Percentiles rank a stretch among this genome's conserved stretches.
phyloP scores from a whole-genome alignment of 1,140 invertebrate genomes.

The Drosophila arawakana region DNA sequence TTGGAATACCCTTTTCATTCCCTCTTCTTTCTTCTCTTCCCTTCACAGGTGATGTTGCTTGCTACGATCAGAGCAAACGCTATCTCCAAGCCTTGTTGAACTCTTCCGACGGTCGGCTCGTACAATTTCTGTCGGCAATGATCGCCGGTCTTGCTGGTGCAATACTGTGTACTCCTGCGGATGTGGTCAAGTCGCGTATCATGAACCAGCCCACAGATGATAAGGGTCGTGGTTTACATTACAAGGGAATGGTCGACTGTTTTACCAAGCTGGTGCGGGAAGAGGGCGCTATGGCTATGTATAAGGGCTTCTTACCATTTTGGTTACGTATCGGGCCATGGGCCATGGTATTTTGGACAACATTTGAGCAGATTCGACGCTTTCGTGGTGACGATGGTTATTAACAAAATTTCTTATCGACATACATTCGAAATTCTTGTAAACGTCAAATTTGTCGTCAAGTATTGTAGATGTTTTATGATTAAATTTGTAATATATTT shows the following conservation, averaged over 20 bases:
- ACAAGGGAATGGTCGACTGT: constrained; percentile 43
- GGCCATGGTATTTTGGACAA: constrained; percentile 45
- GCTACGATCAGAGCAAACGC: constrained; percentile 51
- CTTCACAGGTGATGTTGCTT: constrained; percentile 33
- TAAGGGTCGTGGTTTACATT: constrained; percentile 31
- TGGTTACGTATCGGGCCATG: constrained; percentile 50
- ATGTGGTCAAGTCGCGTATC: constrained; percentile 52
- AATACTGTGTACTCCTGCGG: constrained; percentile 35
- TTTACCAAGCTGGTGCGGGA: constrained; percentile 29
- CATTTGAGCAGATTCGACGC: constrained; percentile 42
- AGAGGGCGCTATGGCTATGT: constrained; percentile 44
- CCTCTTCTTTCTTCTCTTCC: no score
- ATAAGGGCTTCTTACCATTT: constrained; percentile 46
- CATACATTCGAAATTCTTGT: not conserved
- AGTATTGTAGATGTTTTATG: not conserved
- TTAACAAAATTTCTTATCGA: constrained; percentile 6
- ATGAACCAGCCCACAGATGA: constrained; percentile 51
- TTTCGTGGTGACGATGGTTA: constrained; percentile 25
- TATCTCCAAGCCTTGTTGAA: constrained; percentile 1
- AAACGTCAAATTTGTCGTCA: not conserved
- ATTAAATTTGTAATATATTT: not conserved
- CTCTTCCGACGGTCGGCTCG: constrained; percentile 7
- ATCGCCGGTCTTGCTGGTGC: constrained; percentile 35
- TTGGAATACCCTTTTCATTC: no score
- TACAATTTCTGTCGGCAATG: constrained; percentile 47